These are phyloP conservation scores for Oxygymnocypris stewartii DNA, from an alignment of 2,113 vertebrate species.

Conservation along the genomic window DNA sequence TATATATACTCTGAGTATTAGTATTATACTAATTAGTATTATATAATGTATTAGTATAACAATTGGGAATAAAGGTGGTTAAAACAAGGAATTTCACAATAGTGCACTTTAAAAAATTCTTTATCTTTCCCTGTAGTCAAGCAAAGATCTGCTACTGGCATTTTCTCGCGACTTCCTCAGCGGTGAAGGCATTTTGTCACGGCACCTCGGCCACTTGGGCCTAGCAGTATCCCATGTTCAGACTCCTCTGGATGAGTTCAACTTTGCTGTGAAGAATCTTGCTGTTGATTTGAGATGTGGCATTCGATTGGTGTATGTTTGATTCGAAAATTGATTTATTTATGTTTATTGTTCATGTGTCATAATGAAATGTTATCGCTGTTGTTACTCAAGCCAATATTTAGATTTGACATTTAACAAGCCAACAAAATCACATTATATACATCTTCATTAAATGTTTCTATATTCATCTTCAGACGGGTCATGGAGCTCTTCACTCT, in stretches of 20 bases:
- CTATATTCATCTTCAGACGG: slow-evolving; percentile 72
- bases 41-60: no score
- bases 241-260: slow-evolving; percentile 90
- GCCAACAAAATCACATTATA: no score
- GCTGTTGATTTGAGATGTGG: slow-evolving; percentile 91
- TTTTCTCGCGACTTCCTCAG: slow-evolving; percentile 95
- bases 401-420: neutral
- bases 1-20: neutral
- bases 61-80: no score
- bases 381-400: neutral
- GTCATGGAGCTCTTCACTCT: slow-evolving; percentile 89
- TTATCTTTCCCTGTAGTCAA: slow-evolving; percentile 72
- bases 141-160: slow-evolving; percentile 89
- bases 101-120: neutral
- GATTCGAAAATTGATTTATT: neutral
- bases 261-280: slow-evolving; percentile 92
- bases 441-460: neutral
- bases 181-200: slow-evolving; percentile 93
- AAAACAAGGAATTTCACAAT: no score
- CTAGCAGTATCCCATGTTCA: slow-evolving; percentile 86
- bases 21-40: no score
- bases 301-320: slow-evolving; percentile 90
- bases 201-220: slow-evolving; percentile 87
- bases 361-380: neutral
- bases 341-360: neutral